Evolutionary conservation across 2,888 invertebrate species (phyloP).

Genomic region (Lasioglossum morio): DNA sequence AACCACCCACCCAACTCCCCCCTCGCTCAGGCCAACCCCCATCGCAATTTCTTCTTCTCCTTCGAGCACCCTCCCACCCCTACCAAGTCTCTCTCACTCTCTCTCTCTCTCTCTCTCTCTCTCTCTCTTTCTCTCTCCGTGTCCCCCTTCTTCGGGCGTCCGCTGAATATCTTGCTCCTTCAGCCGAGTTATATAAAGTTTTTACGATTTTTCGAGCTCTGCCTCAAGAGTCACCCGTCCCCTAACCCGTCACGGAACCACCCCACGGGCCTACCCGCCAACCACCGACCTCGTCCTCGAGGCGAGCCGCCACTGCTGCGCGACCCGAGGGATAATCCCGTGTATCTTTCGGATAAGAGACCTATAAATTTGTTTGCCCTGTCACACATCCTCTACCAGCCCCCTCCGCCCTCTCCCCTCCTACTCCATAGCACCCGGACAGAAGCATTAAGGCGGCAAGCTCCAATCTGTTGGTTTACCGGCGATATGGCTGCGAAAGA

Average conservation of each 20-base stretch:
- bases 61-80: background rate
- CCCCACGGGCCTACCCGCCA: constrained; percentile 44
- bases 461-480: constrained; percentile 79
- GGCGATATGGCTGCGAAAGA: constrained; percentile 73
- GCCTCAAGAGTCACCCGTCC: constrained; percentile 63
- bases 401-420: background rate
- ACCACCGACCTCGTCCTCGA: constrained; percentile 24
- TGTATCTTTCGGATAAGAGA: constrained; percentile 84
- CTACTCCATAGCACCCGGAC: constrained; percentile 13
- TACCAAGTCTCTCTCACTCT: background rate
- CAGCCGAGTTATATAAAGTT: constrained; percentile 82
- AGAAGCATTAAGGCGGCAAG: constrained; percentile 77
- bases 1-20: constrained; percentile 27
- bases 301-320: constrained; percentile 68
- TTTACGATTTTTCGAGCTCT: constrained; percentile 82
- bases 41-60: constrained; percentile 35
- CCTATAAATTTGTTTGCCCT: constrained; percentile 84
- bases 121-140: constrained; percentile 20
- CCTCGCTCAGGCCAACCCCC: constrained; percentile 32
- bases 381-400: constrained; percentile 73
- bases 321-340: constrained; percentile 81
- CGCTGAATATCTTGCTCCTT: constrained; percentile 74
- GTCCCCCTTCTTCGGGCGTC: constrained; percentile 19
- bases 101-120: background rate
- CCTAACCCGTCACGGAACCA: background rate